Evolutionary conservation across 2,797 vertebrate genomes (phyloP).

Genomic region (Ctenopoma kingsleyae): DNA sequence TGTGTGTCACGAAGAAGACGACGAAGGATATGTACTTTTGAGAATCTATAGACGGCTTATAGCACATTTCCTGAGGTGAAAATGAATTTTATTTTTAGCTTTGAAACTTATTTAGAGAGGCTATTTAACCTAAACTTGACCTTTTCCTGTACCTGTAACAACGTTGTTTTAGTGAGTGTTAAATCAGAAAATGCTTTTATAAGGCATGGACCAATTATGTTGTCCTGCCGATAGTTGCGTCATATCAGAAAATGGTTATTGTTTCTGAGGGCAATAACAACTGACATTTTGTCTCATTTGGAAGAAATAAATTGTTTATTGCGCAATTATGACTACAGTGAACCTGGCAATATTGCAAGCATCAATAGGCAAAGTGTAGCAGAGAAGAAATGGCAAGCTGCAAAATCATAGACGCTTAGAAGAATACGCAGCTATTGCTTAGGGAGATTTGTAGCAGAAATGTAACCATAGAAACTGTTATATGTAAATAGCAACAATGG

Average conservation of each 20-base stretch:
- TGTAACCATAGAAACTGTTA: constrained; percentile 1
- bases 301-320: too few species aligned
- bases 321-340: neutral
- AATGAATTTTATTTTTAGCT: too few species aligned
- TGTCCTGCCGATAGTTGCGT: neutral
- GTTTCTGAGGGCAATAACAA: neutral
- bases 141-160: neutral
- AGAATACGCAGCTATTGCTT: neutral
- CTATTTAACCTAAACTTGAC: neutral
- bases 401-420: neutral
- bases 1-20: too few species aligned
- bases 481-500: neutral
- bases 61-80: neutral
- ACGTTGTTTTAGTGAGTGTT: neutral
- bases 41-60: neutral
- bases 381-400: neutral
- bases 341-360: neutral
- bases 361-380: neutral
- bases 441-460: neutral
- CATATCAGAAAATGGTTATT: neutral
- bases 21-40: neutral
- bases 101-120: too few species aligned
- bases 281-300: too few species aligned
- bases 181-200: neutral
- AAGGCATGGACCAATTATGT: neutral